phyloP scores from a whole-genome alignment of 2,113 vertebrate species.

The Verasper variegatus region DNA sequence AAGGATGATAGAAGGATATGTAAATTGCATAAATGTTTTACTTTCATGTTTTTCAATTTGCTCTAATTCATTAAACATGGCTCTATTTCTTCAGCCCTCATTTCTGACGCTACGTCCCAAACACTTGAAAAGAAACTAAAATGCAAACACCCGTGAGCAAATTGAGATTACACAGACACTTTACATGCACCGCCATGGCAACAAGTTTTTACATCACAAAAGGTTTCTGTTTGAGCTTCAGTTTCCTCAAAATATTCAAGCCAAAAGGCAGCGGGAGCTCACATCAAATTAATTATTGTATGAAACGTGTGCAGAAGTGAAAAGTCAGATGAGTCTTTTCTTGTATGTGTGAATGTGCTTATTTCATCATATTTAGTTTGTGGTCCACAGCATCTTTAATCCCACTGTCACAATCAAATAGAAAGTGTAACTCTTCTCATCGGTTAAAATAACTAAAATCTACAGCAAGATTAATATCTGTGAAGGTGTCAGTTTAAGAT shows the following conservation, averaged over 20 bases:
- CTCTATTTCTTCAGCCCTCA: background rate
- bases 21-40: no score
- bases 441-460: no score
- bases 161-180: background rate
- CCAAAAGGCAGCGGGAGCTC: background rate
- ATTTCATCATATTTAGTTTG: no score
- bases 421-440: no score
- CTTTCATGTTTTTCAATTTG: no score
- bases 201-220: background rate
- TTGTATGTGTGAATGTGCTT: no score
- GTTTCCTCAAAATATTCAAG: background rate
- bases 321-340: no score
- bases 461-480: no score
- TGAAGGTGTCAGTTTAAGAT: no score
- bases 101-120: background rate
- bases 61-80: no score
- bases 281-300: background rate
- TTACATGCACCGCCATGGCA: background rate
- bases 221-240: background rate
- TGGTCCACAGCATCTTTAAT: no score
- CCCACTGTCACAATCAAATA: no score
- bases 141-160: background rate
- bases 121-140: background rate
- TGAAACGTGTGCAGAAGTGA: background rate
- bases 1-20: background rate